phyloP scores from a whole-genome alignment of 2,113 vertebrate species.

The Alectura lathami region DNA sequence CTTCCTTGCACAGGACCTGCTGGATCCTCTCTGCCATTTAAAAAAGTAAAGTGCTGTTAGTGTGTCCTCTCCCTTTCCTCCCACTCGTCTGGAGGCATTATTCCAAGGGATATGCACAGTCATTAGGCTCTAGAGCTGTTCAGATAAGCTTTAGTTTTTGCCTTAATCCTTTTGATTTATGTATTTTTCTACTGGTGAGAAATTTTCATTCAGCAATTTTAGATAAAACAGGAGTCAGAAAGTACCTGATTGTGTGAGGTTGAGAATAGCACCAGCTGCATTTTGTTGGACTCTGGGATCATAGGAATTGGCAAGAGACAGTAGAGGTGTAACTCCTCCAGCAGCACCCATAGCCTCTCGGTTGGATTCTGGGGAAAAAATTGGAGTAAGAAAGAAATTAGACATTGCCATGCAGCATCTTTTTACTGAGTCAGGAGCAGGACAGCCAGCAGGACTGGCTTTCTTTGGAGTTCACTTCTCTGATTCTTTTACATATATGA shows the following conservation, averaged over 20 bases:
- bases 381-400: not conserved
- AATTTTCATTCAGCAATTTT: not conserved
- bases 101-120: not conserved
- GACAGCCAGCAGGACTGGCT: not conserved
- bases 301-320: slow-evolving; percentile 78
- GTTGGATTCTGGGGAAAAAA: slow-evolving; percentile 74
- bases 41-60: not conserved
- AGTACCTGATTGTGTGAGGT: slow-evolving; percentile 82
- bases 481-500: not conserved
- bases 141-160: not conserved
- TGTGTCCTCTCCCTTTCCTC: not conserved
- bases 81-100: not conserved
- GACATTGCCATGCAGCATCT: not conserved
- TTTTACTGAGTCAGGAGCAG: not conserved
- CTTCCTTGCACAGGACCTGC: slow-evolving; percentile 75
- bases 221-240: not conserved
- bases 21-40: slow-evolving; percentile 72
- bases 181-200: not conserved
- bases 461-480: not conserved
- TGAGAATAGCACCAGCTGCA: slow-evolving; percentile 80
- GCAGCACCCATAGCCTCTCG: slow-evolving; percentile 72
- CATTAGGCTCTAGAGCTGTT: not conserved
- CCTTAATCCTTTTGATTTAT: not conserved
- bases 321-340: slow-evolving; percentile 75
- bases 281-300: slow-evolving; percentile 81